Base-by-base conservation (phyloP, 2,888 invertebrate genomes). In the Drosophila leonis region DNA sequence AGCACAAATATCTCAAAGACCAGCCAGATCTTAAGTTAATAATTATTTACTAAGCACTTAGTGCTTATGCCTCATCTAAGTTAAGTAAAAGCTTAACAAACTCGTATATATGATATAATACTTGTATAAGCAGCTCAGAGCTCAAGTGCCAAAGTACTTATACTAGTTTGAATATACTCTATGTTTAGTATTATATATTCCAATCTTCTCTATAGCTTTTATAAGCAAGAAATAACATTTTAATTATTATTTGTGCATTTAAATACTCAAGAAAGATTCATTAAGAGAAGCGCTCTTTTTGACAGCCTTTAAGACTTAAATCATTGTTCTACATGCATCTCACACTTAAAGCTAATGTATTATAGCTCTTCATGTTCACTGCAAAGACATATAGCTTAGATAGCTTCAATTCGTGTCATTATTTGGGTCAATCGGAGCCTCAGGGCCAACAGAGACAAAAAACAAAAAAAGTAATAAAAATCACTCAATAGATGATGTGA, bases 381-480 rank as follows among this genome's bases (percentile, higher is more conserved):
- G 4, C 15, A 2, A 12, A 24, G 35, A 37, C 46, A 46, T 29
- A 59, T n/a, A n/a, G 20, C 59, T 37, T n/a, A 57, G 46, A 15
- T 44, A 41, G 15, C 33, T 48, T 24, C 12, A 20, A 51, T 54
- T 54, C 56, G 55, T 64, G 62, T 15, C 49, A 52, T 41, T 39
- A 64, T 49, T 59, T 65, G 27, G 54, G 51, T 55, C 77, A 65
- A 64, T 81, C 65, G 15, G 52, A 65, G 51, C 72, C 56, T 65
- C 55, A 54, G 27, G 52, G 52, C 35, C 37, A 29, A 29, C 7
- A 29, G 18, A 48, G 12, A 18, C n/a, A 29, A 6, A 6, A 31
- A 48, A 31, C 48, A 54, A 27, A 37, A 54, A n/a, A n/a, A n/a
- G n/a, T n/a, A n/a, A n/a, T 9, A 37, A 35, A 35, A 52, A 27